Evolutionary conservation across 2,888 invertebrate species (phyloP), one percentile per base, ranked within the genome.

Genomic region (Eristalinus aeneus): DNA sequence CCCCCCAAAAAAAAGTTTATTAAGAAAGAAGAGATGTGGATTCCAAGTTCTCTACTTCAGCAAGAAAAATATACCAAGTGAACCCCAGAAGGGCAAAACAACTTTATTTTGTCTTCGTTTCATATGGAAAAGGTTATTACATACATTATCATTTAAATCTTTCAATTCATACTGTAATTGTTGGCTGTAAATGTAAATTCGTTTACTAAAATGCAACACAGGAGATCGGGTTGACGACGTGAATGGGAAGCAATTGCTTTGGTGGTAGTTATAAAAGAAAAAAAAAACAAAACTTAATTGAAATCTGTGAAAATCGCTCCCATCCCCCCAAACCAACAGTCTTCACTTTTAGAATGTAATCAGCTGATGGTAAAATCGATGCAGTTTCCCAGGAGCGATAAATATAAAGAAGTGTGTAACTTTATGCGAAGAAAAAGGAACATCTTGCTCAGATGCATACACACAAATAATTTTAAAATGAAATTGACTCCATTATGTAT

Each of bases 351-450:
- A 56, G 71, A 73, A 60, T 85, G 76, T 72, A 80, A 80, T 80
- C 85, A 85, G 84, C 84, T 84, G 84, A 79, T 75, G 75, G 75
- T 75, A 84, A 84, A 84, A 84, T 84, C 84, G 75, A 79, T 79
- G 79, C 80, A 84, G 67, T 83, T 83, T 69, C 63, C 16, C 31
- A 31, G 16, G 22, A 39, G 39, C 34, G 53, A 60, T 23, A 58
- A 39, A 1, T 10, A 39, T 39, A 71, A 67, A 71, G n/a, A 39
- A n/a, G 54, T 46, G 46, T 46, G 46, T 46, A 46, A 58, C 22
- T 46, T 16, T 11, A 27, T 27, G 39, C n/a, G 20, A 20, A 65
- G n/a, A 65, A 65, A 65, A 46, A 46, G 23, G 46, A 23, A 31
- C n/a, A 34, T 60, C 39, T 58, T 71, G 71, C 60, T 60, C 23